Base-by-base conservation (phyloP, 2,888 invertebrate genomes). In the Lutraria lutraria region DNA sequence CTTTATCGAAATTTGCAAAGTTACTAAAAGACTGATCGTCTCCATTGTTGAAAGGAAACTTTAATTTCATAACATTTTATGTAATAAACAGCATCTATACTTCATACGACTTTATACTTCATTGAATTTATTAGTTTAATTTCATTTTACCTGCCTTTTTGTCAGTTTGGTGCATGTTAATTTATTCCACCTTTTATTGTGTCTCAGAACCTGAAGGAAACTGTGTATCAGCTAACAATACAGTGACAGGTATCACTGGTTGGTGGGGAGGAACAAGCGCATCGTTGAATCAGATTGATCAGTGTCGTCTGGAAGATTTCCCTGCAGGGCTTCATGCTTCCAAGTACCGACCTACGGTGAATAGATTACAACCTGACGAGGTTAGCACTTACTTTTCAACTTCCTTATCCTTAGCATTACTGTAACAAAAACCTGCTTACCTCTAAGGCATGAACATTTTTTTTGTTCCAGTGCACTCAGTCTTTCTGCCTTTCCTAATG, bases 261-360 rank as follows among this genome's bases (percentile, higher is more conserved):
- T 99, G 99, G 99, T 99, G 99, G 99, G 98, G 98, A 3, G 97
- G 98, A 0, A 98, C 98, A 89, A 98, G 98, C 31, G 98, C 98
- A 0, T 98, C 96, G 82, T 98, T 98, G 52, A 97, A 97, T 0
- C 97, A 97, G 68, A 98, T 98, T 0, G 98, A 98, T 54, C 98
- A 98, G 95, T 99, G 99, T 95, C 98, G 98, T 52, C 88, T 92
- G 15, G 95, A 96, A 53, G 97, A 97, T 90, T 98, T 98, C 92
- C 97, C 98, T 43, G 98, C 99, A 0, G 99, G 99, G 0, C 97
- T 99, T 3, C 99, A 99, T 0, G 98, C 98, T 94, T 97, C 99
- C 43, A 98, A 98, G 94, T 99, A 99, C 96, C 98, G 98, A 94
- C 98, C 98, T 96, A 99, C 99, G 0, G 98, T 98, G 0, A 98